Evolutionary conservation across 2,113 vertebrate genomes (phyloP), one percentile per base, ranked within the genome.

Genomic region (Verasper variegatus): DNA sequence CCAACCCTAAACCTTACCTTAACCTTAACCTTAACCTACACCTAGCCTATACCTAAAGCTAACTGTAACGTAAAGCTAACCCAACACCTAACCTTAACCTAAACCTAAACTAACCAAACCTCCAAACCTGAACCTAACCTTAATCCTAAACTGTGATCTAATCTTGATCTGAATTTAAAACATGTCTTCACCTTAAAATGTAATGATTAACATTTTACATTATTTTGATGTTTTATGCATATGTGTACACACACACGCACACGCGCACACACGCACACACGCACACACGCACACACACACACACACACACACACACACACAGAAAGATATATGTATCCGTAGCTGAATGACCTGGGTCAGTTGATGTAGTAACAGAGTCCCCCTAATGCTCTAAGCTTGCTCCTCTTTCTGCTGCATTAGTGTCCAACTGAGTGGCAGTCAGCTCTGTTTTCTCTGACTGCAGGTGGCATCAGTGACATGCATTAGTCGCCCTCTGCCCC

Each of bases 381-480:
- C 40, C 26, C 56, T 55, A 45, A 67, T 54, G 52, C 64, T 47
- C 23, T 26, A 40, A 67, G 56, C 62, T 71, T n/a, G 18, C 51
- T n/a, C 20, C 20, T 15, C 54, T 77, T 65, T 37, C 68, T 54
- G 52, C 75, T 14, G 55, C 71, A 74, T 86, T 78, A 78, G 73
- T 63, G 60, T 40, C 87, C 80, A 78, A 73, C 88, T 86, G 86
- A 79, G 86, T 55, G 62, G 59, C 26, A 60, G 73, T 81, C 83
- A 82, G 68, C 80, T 60, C 64, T 73, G 84, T 83, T 91, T 83
- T 73, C 74, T 78, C 37, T 75, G 78, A 78, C 90, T 76, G 76
- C 90, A 89, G 89, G 90, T 89, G 90, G 83, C 76, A 68, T 81
- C 42, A 51, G 79, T 70, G 88, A 91, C 83, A 81, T 69, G 69